Percentiles rank a stretch among this genome's conserved stretches.
Conservation (phyloP, 2,113 vertebrate species). For the Peromyscus maniculatus region DNA sequence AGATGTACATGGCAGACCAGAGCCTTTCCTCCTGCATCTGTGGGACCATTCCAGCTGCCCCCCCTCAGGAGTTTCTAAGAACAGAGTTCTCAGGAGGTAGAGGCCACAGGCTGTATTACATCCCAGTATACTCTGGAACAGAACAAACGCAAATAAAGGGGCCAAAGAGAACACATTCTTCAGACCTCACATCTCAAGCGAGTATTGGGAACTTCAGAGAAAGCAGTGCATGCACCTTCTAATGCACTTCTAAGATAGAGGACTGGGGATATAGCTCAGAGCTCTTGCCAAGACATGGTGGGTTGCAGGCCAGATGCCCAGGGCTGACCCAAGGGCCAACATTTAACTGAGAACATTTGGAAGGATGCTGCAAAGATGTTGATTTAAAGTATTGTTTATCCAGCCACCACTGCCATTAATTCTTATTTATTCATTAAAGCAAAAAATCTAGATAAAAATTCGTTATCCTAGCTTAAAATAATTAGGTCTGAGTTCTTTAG, state of each 20-base stretch:
- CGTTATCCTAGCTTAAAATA: neutral
- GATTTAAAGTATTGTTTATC: neutral
- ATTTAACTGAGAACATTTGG: neutral
- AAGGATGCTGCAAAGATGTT: slow-evolving; percentile 28
- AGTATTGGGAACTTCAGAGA: neutral
- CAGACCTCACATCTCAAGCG: neutral
- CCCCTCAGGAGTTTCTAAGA: slow-evolving; percentile 61
- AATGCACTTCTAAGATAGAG: neutral
- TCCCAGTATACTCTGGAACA: neutral
- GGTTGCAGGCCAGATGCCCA: neutral
- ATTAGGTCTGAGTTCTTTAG: slow-evolving; percentile 29
- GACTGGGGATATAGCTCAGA: neutral
- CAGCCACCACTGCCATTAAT: neutral
- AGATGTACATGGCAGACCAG: neutral
- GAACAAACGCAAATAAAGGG: slow-evolving; percentile 51
- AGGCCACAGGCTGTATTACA: slow-evolving; percentile 19
- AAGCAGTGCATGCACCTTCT: neutral
- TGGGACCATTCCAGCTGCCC: neutral
- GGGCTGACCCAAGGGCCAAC: neutral
- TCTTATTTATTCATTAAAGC: slow-evolving; percentile 44
- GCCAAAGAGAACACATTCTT: slow-evolving; percentile 22
- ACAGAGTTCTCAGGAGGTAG: slow-evolving; percentile 40
- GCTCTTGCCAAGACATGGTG: neutral
- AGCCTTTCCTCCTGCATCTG: neutral
- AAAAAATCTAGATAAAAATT: slow-evolving; percentile 21